These are phyloP conservation scores for Pseudochaenichthys georgianus DNA, from an alignment of 2,797 vertebrate genomes.

Conservation along the genomic window DNA sequence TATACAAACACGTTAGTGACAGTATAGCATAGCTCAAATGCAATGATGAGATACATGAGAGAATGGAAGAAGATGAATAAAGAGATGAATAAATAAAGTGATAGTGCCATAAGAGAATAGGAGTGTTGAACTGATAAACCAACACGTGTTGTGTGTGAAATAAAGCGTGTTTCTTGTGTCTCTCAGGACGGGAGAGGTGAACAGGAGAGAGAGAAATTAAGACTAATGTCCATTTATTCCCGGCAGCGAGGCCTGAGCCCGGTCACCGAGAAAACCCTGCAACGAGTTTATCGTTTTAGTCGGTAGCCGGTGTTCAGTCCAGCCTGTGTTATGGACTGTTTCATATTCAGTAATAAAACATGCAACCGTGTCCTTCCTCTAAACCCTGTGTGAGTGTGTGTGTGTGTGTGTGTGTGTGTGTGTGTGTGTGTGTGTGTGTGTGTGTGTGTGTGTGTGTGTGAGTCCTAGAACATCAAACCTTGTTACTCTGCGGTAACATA, in stretches of 20 bases:
- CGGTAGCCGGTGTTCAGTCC: conserved; percentile 38
- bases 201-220: conserved; percentile 45
- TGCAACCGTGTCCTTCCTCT: conserved; percentile 22
- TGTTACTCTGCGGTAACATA: conserved; percentile 33
- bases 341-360: conserved; percentile 50
- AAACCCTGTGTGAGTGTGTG: conserved; percentile 8
- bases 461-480: conserved; percentile 26
- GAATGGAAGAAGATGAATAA: too few species aligned
- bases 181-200: conserved; percentile 24
- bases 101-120: too few species aligned
- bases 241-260: conserved; percentile 22
- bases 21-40: too few species aligned
- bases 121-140: background rate
- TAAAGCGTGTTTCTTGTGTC: background rate
- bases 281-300: conserved; percentile 35
- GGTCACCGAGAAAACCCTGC: conserved; percentile 17
- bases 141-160: too few species aligned
- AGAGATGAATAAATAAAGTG: too few species aligned
- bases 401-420: conserved; percentile 11
- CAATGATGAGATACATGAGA: too few species aligned
- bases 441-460: background rate
- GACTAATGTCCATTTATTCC: conserved; percentile 51
- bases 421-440: conserved; percentile 7
- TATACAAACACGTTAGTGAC: too few species aligned
- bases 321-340: conserved; percentile 38